phyloP scores from a whole-genome alignment of 2,113 vertebrate species.

The Mustelus asterias region DNA sequence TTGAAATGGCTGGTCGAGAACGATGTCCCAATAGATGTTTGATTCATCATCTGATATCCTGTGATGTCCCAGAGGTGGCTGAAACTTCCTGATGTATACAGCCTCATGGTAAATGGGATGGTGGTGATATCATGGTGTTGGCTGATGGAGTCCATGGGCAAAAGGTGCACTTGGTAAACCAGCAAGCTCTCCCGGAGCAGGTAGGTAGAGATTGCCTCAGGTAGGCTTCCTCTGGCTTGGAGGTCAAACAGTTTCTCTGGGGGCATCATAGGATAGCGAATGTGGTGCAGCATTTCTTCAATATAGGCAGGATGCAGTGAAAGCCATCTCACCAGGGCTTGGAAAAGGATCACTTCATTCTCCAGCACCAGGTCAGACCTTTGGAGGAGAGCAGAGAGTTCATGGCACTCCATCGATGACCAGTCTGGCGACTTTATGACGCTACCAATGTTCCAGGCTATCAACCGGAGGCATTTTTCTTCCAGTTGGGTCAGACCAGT shows the following conservation, averaged over 20 bases:
- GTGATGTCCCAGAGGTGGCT: neutral
- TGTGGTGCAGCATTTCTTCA: no score
- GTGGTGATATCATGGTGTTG: neutral
- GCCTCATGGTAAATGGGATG: neutral
- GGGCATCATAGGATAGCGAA: no score
- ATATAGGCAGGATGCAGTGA: no score
- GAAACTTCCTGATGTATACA: neutral
- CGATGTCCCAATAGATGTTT: neutral
- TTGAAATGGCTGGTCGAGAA: neutral
- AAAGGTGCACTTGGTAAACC: neutral
- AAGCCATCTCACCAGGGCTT: no score
- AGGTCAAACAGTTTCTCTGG: neutral
- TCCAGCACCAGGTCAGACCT: no score
- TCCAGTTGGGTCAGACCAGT: conserved; percentile 14
- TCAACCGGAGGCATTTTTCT: neutral
- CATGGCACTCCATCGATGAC: neutral
- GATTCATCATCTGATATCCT: neutral
- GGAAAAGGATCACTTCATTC: no score
- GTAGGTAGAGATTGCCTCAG: neutral
- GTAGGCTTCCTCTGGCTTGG: no score
- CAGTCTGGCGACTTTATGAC: conserved; percentile 25
- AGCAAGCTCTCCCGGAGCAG: neutral
- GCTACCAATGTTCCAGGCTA: neutral
- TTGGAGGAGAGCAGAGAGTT: no score
- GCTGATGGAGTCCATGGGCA: neutral